A percentile compares a stretch with the other conserved stretches of the same genome.
Conservation (phyloP, 1,140 invertebrate species). For the Dinoponera quadriceps region DNA sequence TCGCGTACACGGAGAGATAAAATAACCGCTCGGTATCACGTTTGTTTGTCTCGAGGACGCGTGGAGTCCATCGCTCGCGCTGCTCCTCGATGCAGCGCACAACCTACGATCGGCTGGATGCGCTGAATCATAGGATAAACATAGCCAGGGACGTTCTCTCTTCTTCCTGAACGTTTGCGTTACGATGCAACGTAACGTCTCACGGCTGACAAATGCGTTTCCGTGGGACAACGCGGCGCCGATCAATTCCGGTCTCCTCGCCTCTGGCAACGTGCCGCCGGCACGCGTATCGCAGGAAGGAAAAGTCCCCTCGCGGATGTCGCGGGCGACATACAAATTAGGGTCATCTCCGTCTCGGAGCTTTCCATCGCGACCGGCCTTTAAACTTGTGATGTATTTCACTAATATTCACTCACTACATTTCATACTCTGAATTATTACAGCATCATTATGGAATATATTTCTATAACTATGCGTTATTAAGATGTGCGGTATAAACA, state of each 20-base stretch:
- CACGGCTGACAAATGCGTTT: conserved; percentile 32
- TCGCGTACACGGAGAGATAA: conserved; percentile 2
- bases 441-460: too few species aligned
- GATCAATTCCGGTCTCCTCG: conserved; percentile 14
- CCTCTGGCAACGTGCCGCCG: conserved; percentile 11
- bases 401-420: too few species aligned
- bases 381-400: too few species aligned
- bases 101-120: conserved; percentile 26
- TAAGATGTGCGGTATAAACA: too few species aligned
- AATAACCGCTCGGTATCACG: conserved; percentile 9
- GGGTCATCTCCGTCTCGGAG: conserved; percentile 42
- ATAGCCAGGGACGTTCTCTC: conserved; percentile 44
- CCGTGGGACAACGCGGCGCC: conserved; percentile 20
- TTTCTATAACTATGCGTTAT: too few species aligned
- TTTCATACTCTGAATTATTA: too few species aligned
- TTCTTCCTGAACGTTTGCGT: conserved; percentile 47
- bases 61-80: conserved; percentile 30
- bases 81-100: conserved; percentile 3
- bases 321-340: conserved; percentile 47
- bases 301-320: conserved; percentile 33
- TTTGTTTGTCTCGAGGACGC: conserved; percentile 43
- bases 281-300: conserved; percentile 45
- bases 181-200: conserved; percentile 15
- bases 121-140: conserved; percentile 59
- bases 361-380: conserved; percentile 39